phyloP scores from a whole-genome alignment of 2,888 invertebrate genomes.

The Cynaeus angustus region DNA sequence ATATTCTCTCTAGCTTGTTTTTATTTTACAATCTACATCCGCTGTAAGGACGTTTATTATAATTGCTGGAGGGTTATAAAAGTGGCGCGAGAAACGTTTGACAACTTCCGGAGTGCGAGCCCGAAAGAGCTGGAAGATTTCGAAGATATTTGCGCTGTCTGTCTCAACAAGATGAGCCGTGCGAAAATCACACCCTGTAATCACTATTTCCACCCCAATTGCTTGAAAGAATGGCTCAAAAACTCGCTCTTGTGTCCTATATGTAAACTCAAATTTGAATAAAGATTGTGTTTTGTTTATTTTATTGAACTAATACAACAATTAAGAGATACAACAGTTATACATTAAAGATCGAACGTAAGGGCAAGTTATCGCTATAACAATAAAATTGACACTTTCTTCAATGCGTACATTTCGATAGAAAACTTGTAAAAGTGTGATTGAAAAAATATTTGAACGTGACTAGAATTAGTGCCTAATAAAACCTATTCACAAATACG shows the following conservation, averaged over 20 bases:
- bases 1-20: conserved; percentile 57
- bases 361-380: conserved; percentile 32
- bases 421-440: conserved; percentile 26
- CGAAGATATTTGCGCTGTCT: conserved; percentile 87
- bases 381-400: conserved; percentile 32
- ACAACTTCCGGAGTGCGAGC: conserved; percentile 74
- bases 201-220: conserved; percentile 86
- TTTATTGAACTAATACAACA: conserved; percentile 40
- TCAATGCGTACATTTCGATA: background rate
- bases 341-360: conserved; percentile 21
- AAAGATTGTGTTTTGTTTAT: conserved; percentile 46
- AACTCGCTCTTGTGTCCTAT: conserved; percentile 82
- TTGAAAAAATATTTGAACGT: conserved; percentile 28
- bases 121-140: conserved; percentile 78
- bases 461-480: conserved; percentile 46
- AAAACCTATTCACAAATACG: conserved; percentile 4
- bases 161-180: conserved; percentile 80
- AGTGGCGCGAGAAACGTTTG: conserved; percentile 64
- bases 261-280: conserved; percentile 74
- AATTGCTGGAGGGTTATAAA: conserved; percentile 65
- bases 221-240: conserved; percentile 82
- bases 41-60: conserved; percentile 65
- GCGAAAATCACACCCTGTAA: conserved; percentile 86
- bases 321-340: conserved; percentile 40
- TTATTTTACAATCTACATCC: conserved; percentile 68